phyloP scores from a whole-genome alignment of 1,140 invertebrate species.

The Macrobrachium nipponense region DNA sequence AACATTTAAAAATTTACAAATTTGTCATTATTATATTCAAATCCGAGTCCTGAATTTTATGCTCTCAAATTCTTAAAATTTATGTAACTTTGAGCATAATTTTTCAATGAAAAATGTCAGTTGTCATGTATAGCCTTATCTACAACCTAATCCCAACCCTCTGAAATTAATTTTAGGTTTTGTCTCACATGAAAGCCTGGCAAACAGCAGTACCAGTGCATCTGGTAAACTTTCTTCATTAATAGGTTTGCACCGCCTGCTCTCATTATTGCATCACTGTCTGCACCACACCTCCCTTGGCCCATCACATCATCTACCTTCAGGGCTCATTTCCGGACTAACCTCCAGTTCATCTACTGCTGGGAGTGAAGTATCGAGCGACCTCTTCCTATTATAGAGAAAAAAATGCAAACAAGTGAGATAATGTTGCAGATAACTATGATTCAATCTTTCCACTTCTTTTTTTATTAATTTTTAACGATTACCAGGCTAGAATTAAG shows the following conservation, averaged over 20 bases:
- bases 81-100: too few relatives aligned
- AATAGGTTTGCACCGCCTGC: neutral
- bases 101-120: too few relatives aligned
- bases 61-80: too few relatives aligned
- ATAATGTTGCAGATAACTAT: neutral
- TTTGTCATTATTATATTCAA: too few relatives aligned
- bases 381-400: slow-evolving; percentile 53
- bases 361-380: slow-evolving; percentile 54
- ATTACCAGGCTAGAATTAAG: too few relatives aligned
- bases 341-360: slow-evolving; percentile 56
- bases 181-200: too few relatives aligned
- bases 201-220: neutral
- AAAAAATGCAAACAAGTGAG: neutral
- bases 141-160: too few relatives aligned
- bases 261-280: slow-evolving; percentile 9
- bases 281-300: slow-evolving; percentile 1
- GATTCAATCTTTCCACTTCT: neutral
- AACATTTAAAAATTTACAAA: too few relatives aligned
- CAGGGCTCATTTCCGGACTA: slow-evolving; percentile 30
- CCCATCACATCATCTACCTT: slow-evolving; percentile 54
- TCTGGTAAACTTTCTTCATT: neutral
- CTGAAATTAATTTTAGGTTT: neutral
- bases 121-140: too few relatives aligned
- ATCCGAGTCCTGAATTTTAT: too few relatives aligned
- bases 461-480: too few relatives aligned